phyloP scores from a whole-genome alignment of 1,140 invertebrate genomes.

The Tribolium castaneum region DNA sequence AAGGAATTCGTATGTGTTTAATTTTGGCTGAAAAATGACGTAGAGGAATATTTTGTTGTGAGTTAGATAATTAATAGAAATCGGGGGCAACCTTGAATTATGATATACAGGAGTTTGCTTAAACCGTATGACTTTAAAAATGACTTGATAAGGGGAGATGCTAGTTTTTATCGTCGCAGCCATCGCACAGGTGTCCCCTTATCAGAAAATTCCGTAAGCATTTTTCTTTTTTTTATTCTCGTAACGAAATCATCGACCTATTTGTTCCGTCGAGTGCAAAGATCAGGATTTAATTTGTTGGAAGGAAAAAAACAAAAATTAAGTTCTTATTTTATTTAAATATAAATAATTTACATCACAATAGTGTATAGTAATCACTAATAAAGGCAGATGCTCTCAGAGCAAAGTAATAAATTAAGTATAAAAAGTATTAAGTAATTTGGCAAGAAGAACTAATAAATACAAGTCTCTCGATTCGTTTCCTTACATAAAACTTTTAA shows the following conservation, averaged over 20 bases:
- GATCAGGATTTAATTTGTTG: neutral
- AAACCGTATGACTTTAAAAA: neutral
- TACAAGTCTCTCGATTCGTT: conserved; percentile 28
- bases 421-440: conserved; percentile 31
- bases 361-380: conserved; percentile 35
- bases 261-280: neutral
- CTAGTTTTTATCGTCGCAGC: neutral
- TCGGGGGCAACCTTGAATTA: neutral
- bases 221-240: neutral
- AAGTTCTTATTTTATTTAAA: conserved; percentile 37
- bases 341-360: conserved; percentile 43
- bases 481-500: conserved; percentile 8
- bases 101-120: neutral
- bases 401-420: conserved; percentile 38
- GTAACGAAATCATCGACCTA: neutral
- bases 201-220: conserved; percentile 17
- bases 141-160: neutral
- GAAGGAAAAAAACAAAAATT: conserved; percentile 12
- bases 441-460: conserved; percentile 38
- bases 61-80: neutral
- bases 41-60: neutral
- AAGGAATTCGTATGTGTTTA: neutral
- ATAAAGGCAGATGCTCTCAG: conserved; percentile 38
- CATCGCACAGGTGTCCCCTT: neutral
- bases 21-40: neutral